Percentiles rank a stretch among this genome's conserved stretches.
These are phyloP conservation scores for Enteromius viviparus DNA, from an alignment of 2,797 vertebrate genomes.

Conservation along the genomic window DNA sequence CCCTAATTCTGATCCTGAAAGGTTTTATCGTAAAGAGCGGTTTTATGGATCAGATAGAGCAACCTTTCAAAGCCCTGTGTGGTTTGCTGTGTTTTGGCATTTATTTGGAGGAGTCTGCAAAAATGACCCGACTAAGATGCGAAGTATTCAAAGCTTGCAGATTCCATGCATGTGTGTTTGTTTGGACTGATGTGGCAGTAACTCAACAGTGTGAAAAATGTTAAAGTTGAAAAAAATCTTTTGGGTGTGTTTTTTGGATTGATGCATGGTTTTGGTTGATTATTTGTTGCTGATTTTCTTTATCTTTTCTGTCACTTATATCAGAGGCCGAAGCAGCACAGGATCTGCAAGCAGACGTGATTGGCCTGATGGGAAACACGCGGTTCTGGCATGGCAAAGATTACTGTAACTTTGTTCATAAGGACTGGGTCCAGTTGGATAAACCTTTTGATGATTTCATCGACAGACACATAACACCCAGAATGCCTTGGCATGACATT, in stretches of 20 bases:
- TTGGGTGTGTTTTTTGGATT: not conserved
- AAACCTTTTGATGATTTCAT: constrained; percentile 98
- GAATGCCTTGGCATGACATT: constrained; percentile 99
- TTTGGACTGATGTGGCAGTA: not conserved
- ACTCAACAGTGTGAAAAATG: not conserved
- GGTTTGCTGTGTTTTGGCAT: constrained; percentile 61
- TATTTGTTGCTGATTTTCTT: not conserved
- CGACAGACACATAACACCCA: constrained; percentile 89
- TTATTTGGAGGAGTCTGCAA: not conserved
- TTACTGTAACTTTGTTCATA: constrained; percentile 97
- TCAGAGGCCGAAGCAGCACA: constrained; percentile 78
- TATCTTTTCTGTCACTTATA: not conserved
- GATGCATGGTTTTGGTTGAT: not conserved
- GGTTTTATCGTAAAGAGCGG: not conserved
- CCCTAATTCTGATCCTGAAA: constrained; percentile 2
- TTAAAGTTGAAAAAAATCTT: not conserved
- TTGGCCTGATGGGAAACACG: constrained; percentile 88
- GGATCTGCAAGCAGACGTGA: constrained; percentile 81
- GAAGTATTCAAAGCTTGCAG: not conserved
- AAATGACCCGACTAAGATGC: not conserved
- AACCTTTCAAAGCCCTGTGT: constrained; percentile 40
- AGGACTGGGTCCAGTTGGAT: constrained; percentile 97
- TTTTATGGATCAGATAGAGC: not conserved
- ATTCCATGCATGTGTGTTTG: constrained; percentile 29
- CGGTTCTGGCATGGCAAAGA: constrained; percentile 98